phyloP scores from a whole-genome alignment of 30 jellyfish, hydroid and myxozoan genomes.

The Pelagia noctiluca region DNA sequence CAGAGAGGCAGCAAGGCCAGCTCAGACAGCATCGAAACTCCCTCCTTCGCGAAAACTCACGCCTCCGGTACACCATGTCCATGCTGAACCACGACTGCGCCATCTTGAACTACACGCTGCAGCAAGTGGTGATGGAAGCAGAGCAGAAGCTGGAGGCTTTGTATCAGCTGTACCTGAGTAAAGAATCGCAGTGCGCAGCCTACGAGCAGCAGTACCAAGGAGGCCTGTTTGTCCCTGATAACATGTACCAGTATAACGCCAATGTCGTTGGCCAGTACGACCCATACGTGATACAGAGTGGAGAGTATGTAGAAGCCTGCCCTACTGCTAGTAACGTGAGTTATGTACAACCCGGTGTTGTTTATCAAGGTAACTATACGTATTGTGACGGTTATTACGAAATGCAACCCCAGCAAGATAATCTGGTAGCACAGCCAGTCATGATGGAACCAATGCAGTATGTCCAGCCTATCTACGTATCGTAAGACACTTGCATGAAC shows the following conservation, averaged over 20 bases:
- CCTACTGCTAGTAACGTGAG: constrained; percentile 21
- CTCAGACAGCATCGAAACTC: constrained; percentile 91
- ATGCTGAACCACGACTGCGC: constrained; percentile 81
- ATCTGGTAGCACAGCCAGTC: constrained; percentile 20
- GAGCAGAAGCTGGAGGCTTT: constrained; percentile 74
- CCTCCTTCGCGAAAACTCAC: constrained; percentile 81
- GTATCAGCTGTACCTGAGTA: constrained; percentile 50
- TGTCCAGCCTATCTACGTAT: neutral
- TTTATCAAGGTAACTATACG: constrained; percentile 9
- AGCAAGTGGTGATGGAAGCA: constrained; percentile 80
- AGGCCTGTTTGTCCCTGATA: constrained; percentile 19
- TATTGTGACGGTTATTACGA: constrained; percentile 51
- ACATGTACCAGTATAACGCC: neutral
- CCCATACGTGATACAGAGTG: constrained; percentile 24
- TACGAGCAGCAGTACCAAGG: constrained; percentile 54
- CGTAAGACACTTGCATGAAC: neutral
- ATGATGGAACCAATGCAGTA: constrained; percentile 12
- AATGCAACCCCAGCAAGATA: constrained; percentile 34
- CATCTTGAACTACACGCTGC: constrained; percentile 73
- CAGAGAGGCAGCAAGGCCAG: constrained; percentile 77
- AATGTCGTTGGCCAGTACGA: constrained; percentile 16
- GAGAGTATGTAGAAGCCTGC: constrained; percentile 33
- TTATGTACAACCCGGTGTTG: constrained; percentile 4
- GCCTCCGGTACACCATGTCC: constrained; percentile 62
- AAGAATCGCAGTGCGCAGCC: constrained; percentile 73